Percentiles rank a stretch among this genome's conserved stretches.
Evolutionary conservation across 2,113 vertebrate genomes (phyloP).

Genomic region (Indri indri): DNA sequence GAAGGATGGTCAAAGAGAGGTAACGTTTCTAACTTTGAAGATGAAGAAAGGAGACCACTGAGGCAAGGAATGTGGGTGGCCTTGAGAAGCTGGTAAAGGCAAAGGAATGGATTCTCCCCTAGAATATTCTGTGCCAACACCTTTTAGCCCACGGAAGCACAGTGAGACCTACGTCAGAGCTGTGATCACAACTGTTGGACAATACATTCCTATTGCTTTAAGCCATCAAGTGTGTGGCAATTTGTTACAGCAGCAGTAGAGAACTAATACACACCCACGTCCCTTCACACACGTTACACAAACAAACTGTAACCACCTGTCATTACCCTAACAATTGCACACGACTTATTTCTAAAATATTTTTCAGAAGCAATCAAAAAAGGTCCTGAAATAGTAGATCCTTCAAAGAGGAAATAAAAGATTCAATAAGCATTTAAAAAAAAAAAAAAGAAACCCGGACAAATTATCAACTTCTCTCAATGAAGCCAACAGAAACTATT

Average conservation of each 20-base stretch:
- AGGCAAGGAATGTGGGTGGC: neutral
- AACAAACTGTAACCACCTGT: neutral
- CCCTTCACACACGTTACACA: neutral
- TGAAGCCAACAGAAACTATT: neutral
- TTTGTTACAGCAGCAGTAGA: neutral
- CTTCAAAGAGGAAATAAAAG: slow-evolving; percentile 3
- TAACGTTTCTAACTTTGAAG: neutral
- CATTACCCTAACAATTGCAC: neutral
- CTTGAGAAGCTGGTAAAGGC: neutral
- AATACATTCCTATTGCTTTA: neutral
- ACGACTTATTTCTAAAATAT: neutral
- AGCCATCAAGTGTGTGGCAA: neutral
- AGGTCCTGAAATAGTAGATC: neutral
- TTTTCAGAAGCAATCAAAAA: neutral
- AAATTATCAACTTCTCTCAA: neutral
- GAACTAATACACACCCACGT: neutral
- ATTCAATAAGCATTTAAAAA: neutral
- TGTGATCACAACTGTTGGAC: neutral
- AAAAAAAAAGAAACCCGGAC: neutral
- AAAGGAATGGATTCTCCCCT: neutral
- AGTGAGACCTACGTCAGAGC: neutral
- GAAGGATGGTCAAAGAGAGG: neutral
- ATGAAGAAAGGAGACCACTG: neutral
- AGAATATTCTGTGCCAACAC: neutral
- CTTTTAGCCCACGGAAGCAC: neutral